phyloP scores from a whole-genome alignment of 2,113 vertebrate species.

The Speoplatyrhinus poulsoni region DNA sequence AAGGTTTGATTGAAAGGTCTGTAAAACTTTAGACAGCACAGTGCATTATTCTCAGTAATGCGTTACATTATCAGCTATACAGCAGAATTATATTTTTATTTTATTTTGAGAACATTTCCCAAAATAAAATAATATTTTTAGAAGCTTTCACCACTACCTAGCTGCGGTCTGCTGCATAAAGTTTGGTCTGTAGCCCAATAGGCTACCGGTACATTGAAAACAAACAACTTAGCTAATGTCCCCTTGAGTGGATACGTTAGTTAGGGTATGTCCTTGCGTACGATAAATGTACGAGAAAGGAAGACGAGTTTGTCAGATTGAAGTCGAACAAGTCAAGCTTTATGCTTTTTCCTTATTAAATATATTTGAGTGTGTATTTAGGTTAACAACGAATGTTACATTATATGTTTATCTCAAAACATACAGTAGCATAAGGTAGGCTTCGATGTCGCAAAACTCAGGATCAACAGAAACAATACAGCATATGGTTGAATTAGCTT shows the following conservation, averaged over 20 bases:
- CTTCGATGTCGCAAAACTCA: too few species aligned
- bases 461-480: too few species aligned
- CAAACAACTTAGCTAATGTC: neutral
- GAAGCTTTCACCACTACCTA: neutral
- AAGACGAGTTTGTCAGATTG: neutral
- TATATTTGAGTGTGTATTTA: neutral
- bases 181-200: neutral
- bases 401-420: too few species aligned
- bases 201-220: neutral
- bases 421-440: too few species aligned
- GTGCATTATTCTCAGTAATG: constrained; percentile 4
- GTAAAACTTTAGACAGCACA: constrained; percentile 21
- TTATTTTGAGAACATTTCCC: neutral
- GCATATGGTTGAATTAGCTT: neutral
- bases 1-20: constrained; percentile 22
- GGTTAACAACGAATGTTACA: too few species aligned
- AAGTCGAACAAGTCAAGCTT: neutral
- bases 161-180: neutral
- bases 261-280: neutral
- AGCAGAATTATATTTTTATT: neutral
- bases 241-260: neutral
- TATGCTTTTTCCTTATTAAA: neutral
- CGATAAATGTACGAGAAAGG: neutral
- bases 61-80: constrained; percentile 4
- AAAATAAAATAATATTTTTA: neutral